These are phyloP conservation scores for Pygathrix nemaeus DNA, from an alignment of 2,113 vertebrate genomes.

Conservation along the genomic window DNA sequence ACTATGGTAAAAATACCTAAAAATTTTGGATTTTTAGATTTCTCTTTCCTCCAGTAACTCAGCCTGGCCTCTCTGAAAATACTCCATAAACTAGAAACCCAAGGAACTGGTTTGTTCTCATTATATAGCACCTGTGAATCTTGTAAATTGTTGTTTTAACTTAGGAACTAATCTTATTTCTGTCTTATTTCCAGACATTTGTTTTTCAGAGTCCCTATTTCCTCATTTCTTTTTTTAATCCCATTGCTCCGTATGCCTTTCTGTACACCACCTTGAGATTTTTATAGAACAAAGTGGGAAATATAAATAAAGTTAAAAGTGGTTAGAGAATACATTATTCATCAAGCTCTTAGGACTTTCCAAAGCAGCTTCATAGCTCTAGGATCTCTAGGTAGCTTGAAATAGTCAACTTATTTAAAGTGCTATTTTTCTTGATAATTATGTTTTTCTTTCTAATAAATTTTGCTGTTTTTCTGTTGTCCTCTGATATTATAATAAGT, in stretches of 20 bases:
- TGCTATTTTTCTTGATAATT: constrained; percentile 75
- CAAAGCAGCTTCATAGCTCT: constrained; percentile 25
- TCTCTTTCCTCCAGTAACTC: background rate
- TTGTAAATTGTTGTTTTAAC: constrained; percentile 9
- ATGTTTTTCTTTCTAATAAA: constrained; percentile 70
- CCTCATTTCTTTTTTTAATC: background rate
- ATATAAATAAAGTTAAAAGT: background rate
- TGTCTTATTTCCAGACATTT: background rate
- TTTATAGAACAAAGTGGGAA: background rate
- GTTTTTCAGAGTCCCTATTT: background rate
- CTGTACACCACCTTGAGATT: background rate
- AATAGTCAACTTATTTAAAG: constrained; percentile 56
- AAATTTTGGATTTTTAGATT: background rate
- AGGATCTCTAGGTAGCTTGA: constrained; percentile 53
- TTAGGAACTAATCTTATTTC: background rate
- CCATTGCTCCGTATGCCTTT: background rate
- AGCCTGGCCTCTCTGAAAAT: background rate
- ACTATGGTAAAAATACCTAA: background rate
- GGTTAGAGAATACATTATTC: background rate
- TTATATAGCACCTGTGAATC: background rate
- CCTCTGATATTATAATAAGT: constrained; percentile 72
- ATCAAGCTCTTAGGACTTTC: background rate
- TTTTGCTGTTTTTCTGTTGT: constrained; percentile 76
- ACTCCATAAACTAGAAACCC: background rate
- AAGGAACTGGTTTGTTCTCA: background rate